Evolutionary conservation across 2,888 invertebrate species (phyloP), one percentile per base, ranked within the genome.

Genomic region (Diarsia rubi): DNA sequence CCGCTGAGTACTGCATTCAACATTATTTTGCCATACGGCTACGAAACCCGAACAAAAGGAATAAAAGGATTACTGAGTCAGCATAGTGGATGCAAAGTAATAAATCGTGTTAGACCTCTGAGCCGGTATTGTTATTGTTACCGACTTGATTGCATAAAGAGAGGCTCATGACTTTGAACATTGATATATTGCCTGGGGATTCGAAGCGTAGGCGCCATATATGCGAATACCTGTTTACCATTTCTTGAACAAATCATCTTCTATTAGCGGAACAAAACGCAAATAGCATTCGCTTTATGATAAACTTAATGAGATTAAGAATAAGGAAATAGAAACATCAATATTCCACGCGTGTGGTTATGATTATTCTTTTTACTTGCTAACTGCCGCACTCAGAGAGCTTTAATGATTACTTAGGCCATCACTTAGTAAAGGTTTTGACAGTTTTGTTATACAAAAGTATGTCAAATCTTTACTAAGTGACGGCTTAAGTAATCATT

Each of bases 61-160:
- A 73, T 80, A 75, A 73, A 80, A 68, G 49, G 71, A 81, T 69
- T 74, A 60, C 66, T 57, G 69, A 78, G 64, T 78, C 74, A 62
- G 74, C 24, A 54, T 64, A 78, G 72, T 63, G 52, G 21, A 54
- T 65, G 69, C 65, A 59, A 63, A 84, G 83, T 69, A 64, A 85
- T 85, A 83, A 82, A 85, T 75, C 65, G 60, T 73, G 62, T 69
- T 52, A 73, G 52, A 60, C 81, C 73, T 54, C 24, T 42, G 69
- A 69, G 64, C 47, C 45, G 45, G 75, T 70, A 71, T 82, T 83
- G 78, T 82, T 70, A 68, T n/a, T n/a, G n/a, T n/a, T n/a, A n/a
- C 67, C 47, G 42, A 45, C 57, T 73, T 65, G 67, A 75, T 75
- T 84, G 84, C 54, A 75, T 63, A 69, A 45, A 80, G 52, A 67